Percentiles rank a stretch among this genome's conserved stretches.
Conservation (phyloP, 2,797 vertebrate genomes). For the Hydrophis major region DNA sequence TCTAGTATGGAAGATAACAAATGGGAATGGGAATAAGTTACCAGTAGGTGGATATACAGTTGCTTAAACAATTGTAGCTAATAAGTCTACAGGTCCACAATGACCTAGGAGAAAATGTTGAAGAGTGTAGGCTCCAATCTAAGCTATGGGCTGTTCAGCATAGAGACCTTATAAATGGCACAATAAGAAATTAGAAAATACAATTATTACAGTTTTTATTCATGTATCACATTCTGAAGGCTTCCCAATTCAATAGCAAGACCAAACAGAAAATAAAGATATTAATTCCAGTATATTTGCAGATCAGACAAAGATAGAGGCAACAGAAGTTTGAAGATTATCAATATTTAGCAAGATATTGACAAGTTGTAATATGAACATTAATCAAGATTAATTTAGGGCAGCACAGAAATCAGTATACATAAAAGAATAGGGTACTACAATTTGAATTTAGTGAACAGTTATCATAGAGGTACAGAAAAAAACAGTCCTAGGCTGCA, state of each 20-base stretch:
- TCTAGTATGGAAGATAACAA: neutral
- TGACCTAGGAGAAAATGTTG: neutral
- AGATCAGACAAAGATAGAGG: neutral
- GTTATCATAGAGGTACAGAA: neutral
- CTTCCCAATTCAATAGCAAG: neutral
- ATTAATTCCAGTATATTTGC: neutral
- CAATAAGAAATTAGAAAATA: neutral
- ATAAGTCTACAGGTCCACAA: neutral
- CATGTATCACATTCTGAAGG: neutral
- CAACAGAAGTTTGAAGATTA: neutral
- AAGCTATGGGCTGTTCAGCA: neutral
- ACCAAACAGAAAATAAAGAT: neutral
- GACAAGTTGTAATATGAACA: neutral
- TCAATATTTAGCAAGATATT: neutral
- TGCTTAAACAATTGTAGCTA: neutral
- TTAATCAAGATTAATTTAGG: neutral
- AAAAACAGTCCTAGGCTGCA: neutral
- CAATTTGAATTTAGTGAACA: neutral
- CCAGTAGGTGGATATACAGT: neutral
- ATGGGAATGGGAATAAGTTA: neutral
- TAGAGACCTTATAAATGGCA: neutral
- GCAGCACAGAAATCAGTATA: neutral
- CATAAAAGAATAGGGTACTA: neutral
- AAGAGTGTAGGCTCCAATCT: neutral
- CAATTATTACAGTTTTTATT: neutral